Conservation (phyloP, 2,888 invertebrate genomes). For the Leucozona laternaria region DNA sequence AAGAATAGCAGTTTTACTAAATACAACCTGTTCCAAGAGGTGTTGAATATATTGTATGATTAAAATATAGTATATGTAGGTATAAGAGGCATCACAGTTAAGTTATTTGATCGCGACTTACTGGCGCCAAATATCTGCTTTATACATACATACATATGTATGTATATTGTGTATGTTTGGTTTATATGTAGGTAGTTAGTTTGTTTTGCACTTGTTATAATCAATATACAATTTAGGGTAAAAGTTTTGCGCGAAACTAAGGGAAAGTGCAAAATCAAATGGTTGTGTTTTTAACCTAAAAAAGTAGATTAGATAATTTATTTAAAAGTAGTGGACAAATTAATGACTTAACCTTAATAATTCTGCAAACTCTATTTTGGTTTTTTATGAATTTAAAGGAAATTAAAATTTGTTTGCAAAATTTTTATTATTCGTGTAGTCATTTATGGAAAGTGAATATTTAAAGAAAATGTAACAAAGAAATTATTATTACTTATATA, state of each 20-base stretch:
- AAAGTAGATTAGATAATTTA: too few relatives aligned
- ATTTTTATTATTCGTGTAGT: too few relatives aligned
- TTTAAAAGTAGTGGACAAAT: too few relatives aligned
- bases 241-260: not conserved
- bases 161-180: not conserved
- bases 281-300: too few relatives aligned
- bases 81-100: conserved; percentile 28
- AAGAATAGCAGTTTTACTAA: not conserved
- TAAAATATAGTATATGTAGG: conserved; percentile 2
- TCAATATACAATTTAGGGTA: not conserved
- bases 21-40: conserved; percentile 47
- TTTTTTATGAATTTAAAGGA: too few relatives aligned
- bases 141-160: not conserved
- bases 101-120: conserved; percentile 20
- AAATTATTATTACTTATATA: too few relatives aligned
- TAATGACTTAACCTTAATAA: too few relatives aligned
- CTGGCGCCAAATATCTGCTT: conserved; percentile 58
- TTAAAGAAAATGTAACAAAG: too few relatives aligned
- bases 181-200: not conserved
- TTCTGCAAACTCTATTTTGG: too few relatives aligned
- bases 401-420: too few relatives aligned
- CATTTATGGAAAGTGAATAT: too few relatives aligned
- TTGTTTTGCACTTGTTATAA: not conserved
- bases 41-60: conserved; percentile 10
- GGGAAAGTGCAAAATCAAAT: not conserved